phyloP scores from a whole-genome alignment of 2,113 vertebrate species.

The Sceloporus tristichus region DNA sequence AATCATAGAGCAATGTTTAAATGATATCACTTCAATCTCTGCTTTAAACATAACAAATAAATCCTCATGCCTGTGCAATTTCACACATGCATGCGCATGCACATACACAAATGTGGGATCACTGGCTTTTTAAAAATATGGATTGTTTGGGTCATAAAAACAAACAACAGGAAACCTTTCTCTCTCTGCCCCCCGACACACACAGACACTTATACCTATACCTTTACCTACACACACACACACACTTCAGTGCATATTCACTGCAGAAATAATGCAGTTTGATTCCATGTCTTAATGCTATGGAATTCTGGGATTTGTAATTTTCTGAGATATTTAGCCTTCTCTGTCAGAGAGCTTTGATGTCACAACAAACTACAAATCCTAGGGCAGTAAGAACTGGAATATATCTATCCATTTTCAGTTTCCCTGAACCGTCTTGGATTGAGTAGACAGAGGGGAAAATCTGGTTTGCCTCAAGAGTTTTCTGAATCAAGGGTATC shows the following conservation, averaged over 20 bases:
- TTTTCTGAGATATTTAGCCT: no score
- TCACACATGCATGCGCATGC: no score
- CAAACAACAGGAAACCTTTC: fast-evolving
- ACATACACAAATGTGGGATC: not conserved
- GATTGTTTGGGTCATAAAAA: not conserved
- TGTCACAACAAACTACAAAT: not conserved
- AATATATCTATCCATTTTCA: not conserved
- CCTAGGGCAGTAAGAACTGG: not conserved
- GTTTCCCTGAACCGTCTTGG: not conserved
- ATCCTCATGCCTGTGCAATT: not conserved
- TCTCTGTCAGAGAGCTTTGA: no score
- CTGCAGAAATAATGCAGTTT: no score
- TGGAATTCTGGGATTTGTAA: no score
- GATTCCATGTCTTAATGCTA: no score
- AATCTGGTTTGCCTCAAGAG: no score
- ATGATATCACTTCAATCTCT: constrained; percentile 22
- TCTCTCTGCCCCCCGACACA: no score
- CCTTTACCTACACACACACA: no score
- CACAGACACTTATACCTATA: no score
- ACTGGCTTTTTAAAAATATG: not conserved
- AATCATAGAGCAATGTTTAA: constrained; percentile 6
- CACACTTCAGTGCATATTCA: no score
- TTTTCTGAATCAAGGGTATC: no score
- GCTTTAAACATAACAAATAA: constrained; percentile 22
- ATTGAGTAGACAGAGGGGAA: not conserved